These are phyloP conservation scores for silkworm (Bombyx mori) DNA, from an alignment of 1,140 invertebrate species.

Conservation along the genomic window ASM3026992v2 NC_085111.1:15098501-15099000, in stretches of 20 bases:
- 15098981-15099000: no score
- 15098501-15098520: no score
- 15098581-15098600: no score
- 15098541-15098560: no score
- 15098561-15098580: no score
- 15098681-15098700: conserved; percentile 7
- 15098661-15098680: conserved; percentile 4
- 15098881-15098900: conserved; percentile 70
- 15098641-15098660: conserved; percentile 28
- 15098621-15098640: conserved; percentile 18
- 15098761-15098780: no score
- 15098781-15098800: no score
- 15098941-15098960: neutral
- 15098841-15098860: conserved; percentile 78
- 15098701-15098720: conserved; percentile 3
- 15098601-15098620: neutral
- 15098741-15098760: neutral
- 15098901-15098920: conserved; percentile 35
- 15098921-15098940: neutral
- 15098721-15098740: conserved; percentile 5
- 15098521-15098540: no score
- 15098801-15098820: neutral
- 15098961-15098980: neutral
- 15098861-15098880: conserved; percentile 77
- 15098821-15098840: conserved; percentile 61